Conservation (phyloP, 2,888 invertebrate species). For the Cylindroiulus punctatus region DNA sequence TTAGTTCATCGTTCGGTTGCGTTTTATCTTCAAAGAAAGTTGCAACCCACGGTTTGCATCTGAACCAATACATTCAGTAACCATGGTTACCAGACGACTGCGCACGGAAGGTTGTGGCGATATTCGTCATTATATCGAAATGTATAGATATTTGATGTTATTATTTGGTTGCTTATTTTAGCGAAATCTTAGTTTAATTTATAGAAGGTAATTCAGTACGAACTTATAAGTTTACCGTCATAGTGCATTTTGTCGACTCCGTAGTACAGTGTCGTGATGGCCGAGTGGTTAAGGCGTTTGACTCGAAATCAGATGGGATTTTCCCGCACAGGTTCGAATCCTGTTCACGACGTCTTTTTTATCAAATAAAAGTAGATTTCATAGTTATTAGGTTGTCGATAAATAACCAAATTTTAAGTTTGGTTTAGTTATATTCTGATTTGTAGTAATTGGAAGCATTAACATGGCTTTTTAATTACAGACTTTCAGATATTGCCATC, state of each 20-base stretch:
- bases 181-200: not conserved
- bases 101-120: not conserved
- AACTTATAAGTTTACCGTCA: not conserved
- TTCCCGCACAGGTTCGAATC: constrained; percentile 91
- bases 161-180: not conserved
- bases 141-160: not conserved
- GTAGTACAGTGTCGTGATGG: constrained; percentile 72
- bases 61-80: not conserved
- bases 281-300: constrained; percentile 90
- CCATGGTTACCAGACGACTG: not conserved
- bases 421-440: too few species aligned
- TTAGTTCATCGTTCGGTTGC: not conserved
- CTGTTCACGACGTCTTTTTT: constrained; percentile 78
- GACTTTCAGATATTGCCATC: too few species aligned
- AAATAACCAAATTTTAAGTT: too few species aligned
- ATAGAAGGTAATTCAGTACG: not conserved
- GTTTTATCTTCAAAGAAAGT: not conserved
- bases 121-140: not conserved
- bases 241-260: not conserved
- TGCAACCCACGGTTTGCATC: not conserved
- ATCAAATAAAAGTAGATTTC: not conserved
- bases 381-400: too few species aligned
- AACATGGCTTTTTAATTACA: too few species aligned
- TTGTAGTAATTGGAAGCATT: too few species aligned
- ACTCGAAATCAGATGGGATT: constrained; percentile 78